Base-by-base conservation (phyloP, 2,797 vertebrate genomes). In the Pteropus rufus region DNA sequence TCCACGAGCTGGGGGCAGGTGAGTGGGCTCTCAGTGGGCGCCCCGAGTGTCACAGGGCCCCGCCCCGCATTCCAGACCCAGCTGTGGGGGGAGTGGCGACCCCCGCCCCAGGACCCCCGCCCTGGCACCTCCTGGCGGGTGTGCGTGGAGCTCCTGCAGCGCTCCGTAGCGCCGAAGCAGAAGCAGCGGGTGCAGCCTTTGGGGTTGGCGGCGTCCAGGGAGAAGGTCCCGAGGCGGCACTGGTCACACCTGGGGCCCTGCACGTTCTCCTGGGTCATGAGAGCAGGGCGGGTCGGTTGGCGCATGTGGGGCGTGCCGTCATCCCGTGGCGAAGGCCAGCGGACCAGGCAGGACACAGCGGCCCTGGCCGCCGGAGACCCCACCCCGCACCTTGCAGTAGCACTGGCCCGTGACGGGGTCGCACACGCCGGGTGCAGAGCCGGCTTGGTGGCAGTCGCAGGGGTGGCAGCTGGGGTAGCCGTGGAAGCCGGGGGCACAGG, bases 141-240 rank as follows among this genome's bases (percentile, higher is more conserved):
- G 3, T 99, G 99, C 69, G 99, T 97, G 0, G 99, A 99, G 67
- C 99, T 99, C 93, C 98, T 98, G 88, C 99, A 99, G 93, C 99
- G 99, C 92, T 99, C 99, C 0, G 99, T 99, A 0, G 99, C 99
- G 3, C 99, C 99, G 0, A 99, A 99, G 96, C 99, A 99, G 99
- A 99, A 99, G 95, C 99, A 99, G 96, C 99, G 99, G 96, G 99
- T 99, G 98, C 99, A 99, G 77, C 99, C 99, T 89, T 99, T 99
- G 0, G 99, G 99, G 98, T 99, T 99, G 96, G 98, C 98, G 0
- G 99, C 98, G 49, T 99, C 99, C 97, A 99, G 91, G 97, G 99
- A 99, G 98, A 99, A 99, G 0, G 99, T 99, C 12, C 99, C 99
- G 4, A 99, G 73, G 65, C 99, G 99, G 97, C 99, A 99, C 97